A percentile compares a stretch with the other conserved stretches of the same genome.
These are phyloP conservation scores for Zygothrica quintamaculata DNA, from an alignment of 2,888 invertebrate species.

Conservation along the genomic window DNA sequence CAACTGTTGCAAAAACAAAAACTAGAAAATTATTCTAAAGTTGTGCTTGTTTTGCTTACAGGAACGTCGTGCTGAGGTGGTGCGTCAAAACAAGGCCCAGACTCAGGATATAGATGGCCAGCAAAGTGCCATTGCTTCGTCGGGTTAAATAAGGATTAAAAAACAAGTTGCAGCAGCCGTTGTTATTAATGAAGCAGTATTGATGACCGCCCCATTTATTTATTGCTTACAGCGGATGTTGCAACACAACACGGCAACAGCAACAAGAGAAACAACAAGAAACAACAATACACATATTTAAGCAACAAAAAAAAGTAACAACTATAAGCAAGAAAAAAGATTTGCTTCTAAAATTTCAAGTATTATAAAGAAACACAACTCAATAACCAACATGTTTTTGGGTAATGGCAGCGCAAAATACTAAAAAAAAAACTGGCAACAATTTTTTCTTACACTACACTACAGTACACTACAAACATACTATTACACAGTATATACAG, in stretches of 20 bases:
- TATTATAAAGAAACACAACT: conserved; percentile 50
- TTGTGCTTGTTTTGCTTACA: conserved; percentile 83
- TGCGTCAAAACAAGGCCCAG: conserved; percentile 94
- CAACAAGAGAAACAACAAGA: conserved; percentile 30
- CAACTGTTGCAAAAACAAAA: too few relatives aligned
- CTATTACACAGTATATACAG: conserved; percentile 16
- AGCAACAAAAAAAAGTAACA: conserved; percentile 36
- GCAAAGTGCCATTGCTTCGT: conserved; percentile 87
- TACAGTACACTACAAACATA: conserved; percentile 23
- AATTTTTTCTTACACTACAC: conserved; percentile 37
- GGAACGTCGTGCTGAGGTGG: conserved; percentile 96
- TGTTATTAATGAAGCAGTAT: conserved; percentile 36
- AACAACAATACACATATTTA: conserved; percentile 41
- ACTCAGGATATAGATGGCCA: conserved; percentile 85
- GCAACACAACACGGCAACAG: conserved; percentile 34
- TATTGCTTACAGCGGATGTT: conserved; percentile 19
- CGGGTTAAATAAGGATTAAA: conserved; percentile 85
- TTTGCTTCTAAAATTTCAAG: conserved; percentile 66
- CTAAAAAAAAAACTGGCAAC: conserved; percentile 16
- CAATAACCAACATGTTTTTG: conserved; percentile 33
- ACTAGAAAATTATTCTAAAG: not conserved
- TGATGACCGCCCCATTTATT: too few relatives aligned
- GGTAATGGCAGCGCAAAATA: conserved; percentile 2
- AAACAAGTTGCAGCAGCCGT: conserved; percentile 29
- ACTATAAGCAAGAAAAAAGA: conserved; percentile 34